A percentile compares a stretch with the other conserved stretches of the same genome.
These are phyloP conservation scores for Thaleichthys pacificus DNA, from an alignment of 2,797 vertebrate species.

Conservation along the genomic window DNA sequence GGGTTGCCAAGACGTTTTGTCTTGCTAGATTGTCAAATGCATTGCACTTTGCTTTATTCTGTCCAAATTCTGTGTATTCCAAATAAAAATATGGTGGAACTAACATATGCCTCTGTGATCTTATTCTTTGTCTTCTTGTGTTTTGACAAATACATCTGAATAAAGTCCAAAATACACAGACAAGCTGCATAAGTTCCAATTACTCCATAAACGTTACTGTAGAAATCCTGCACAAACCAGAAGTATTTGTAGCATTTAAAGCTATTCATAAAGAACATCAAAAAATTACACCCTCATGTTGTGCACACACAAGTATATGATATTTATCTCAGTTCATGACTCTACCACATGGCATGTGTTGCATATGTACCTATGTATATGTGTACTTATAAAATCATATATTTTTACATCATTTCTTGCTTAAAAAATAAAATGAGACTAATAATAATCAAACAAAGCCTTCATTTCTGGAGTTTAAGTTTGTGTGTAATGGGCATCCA, in stretches of 20 bases:
- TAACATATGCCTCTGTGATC: neutral
- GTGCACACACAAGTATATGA: neutral
- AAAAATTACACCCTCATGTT: neutral
- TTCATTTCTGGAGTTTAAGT: no score
- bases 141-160: neutral
- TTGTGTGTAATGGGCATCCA: no score
- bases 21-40: neutral
- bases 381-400: neutral
- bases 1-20: neutral
- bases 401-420: no score
- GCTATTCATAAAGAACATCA: no score
- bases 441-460: no score
- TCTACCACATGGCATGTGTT: neutral
- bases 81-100: neutral
- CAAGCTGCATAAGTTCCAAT: no score
- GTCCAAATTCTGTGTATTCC: neutral
- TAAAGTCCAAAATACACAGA: no score
- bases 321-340: neutral
- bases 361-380: neutral
- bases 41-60: neutral
- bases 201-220: no score
- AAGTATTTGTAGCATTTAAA: no score
- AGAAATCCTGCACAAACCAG: no score
- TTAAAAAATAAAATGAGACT: no score
- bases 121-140: neutral